Conservation (phyloP, 2,888 invertebrate species). For the Parnassius mnemosyne region DNA sequence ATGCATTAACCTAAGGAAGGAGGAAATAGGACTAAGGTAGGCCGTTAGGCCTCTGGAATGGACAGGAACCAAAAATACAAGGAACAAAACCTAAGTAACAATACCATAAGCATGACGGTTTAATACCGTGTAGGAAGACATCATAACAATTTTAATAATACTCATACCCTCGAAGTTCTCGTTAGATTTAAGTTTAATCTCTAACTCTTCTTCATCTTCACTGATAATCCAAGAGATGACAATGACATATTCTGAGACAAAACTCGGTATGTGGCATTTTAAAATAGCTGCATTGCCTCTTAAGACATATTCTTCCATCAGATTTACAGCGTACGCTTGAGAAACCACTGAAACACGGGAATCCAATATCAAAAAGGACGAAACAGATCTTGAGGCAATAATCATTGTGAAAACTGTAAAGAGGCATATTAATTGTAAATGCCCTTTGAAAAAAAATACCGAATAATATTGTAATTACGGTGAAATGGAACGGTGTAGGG, state of each 20-base stretch:
- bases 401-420: neutral
- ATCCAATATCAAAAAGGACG: slow-evolving; percentile 26
- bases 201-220: slow-evolving; percentile 79
- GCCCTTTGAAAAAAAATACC: no score
- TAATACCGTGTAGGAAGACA: slow-evolving; percentile 26
- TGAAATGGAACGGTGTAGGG: slow-evolving; percentile 3
- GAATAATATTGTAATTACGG: no score
- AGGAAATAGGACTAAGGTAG: slow-evolving; percentile 76
- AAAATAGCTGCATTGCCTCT: slow-evolving; percentile 94
- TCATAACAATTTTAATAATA: slow-evolving; percentile 23
- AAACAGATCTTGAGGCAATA: slow-evolving; percentile 4
- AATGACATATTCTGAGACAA: slow-evolving; percentile 93
- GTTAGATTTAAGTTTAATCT: slow-evolving; percentile 67
- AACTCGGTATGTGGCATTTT: slow-evolving; percentile 96
- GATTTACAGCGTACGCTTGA: slow-evolving; percentile 93
- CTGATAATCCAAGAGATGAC: slow-evolving; percentile 93
- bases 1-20: slow-evolving; percentile 80
- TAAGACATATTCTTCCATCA: slow-evolving; percentile 95
- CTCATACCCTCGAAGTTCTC: slow-evolving; percentile 62
- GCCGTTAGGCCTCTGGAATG: slow-evolving; percentile 81
- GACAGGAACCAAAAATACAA: slow-evolving; percentile 51
- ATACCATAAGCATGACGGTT: slow-evolving; percentile 3
- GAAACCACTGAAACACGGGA: slow-evolving; percentile 88
- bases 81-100: slow-evolving; percentile 52
- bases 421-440: no score